Evolutionary conservation across 2,113 vertebrate species (phyloP).

Genomic region (Salvelinus namaycush): DNA sequence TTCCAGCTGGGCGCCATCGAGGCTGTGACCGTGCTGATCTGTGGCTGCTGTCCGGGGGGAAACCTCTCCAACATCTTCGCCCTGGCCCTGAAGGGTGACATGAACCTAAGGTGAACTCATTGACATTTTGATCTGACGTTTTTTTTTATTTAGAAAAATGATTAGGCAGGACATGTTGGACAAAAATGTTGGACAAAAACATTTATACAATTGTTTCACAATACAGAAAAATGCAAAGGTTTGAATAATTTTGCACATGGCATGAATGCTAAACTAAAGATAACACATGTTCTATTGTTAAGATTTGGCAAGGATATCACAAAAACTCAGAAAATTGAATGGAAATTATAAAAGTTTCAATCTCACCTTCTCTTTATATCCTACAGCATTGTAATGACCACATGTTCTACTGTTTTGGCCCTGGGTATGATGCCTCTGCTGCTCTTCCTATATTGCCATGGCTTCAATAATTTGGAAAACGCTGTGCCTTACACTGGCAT

Average conservation of each 20-base stretch:
- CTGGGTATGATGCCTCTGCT: constrained; percentile 85
- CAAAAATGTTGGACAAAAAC: no score
- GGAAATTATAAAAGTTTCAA: neutral
- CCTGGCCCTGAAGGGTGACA: constrained; percentile 79
- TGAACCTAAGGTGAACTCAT: constrained; percentile 83
- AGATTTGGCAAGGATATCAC: no score
- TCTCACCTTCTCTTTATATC: constrained; percentile 11
- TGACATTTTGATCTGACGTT: neutral
- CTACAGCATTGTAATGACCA: constrained; percentile 84
- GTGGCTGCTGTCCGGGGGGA: constrained; percentile 84
- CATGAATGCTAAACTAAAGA: no score
- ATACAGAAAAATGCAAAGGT: no score
- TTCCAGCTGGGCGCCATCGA: constrained; percentile 71
- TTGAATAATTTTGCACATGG: no score
- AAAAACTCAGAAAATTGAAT: no score
- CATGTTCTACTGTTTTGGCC: constrained; percentile 77
- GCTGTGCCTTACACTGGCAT: constrained; percentile 80
- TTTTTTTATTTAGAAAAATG: neutral
- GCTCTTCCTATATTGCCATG: constrained; percentile 77
- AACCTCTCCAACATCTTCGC: constrained; percentile 82
- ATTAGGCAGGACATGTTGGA: no score
- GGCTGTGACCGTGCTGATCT: constrained; percentile 80
- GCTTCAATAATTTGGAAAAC: constrained; percentile 68
- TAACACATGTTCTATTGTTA: no score
- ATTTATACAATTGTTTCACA: no score